Base-by-base conservation (phyloP, 2,113 vertebrate species). In the Megaceryle torquata region DNA sequence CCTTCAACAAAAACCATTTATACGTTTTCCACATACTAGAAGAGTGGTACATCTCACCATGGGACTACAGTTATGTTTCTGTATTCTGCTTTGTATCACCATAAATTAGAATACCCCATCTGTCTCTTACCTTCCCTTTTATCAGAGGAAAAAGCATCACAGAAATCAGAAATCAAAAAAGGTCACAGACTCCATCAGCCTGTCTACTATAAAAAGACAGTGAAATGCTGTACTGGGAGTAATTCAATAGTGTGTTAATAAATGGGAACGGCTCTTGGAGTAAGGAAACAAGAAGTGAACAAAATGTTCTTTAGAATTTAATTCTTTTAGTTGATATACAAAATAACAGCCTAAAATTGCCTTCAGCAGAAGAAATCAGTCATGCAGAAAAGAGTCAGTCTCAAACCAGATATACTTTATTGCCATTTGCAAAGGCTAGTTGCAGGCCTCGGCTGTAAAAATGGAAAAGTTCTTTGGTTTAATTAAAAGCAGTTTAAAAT, bases 401-500 rank as follows among this genome's bases (percentile, higher is more conserved):
- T 60, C 70, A 70, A 41, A 35, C 19, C 82, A 50, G 44, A 33
- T 50, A 39, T 50, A 87, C 25, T 74, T 69, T 41, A 80, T 15
- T 5, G 1, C n/a, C 7, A 0, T 63, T 82, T 82, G 48, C 64
- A 93, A 74, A 86, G 63, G 53, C 57, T 35, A 68, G 82, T 53
- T 41, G 70, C 19, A 54, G 56, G 53, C 26, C n/a, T 82, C 1
- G 0, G n/a, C 63, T 63, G 25, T 53, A 70, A 77, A 91, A 93
- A 70, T 29, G 39, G 29, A 67, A 89, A 82, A 82, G 63, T 88
- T 74, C 50, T 59, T 35, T 12, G 13, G 44, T 91, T 79, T 95
- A 95, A 93, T 91, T 94, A 89, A 85, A 89, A 91, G 59, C 82
- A 80, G 46, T 88, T 95, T 67, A 26, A 95, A 95, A 95, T 39